phyloP scores from a whole-genome alignment of 64 coral and sea anemone species.

The Trachythela sp. region DNA sequence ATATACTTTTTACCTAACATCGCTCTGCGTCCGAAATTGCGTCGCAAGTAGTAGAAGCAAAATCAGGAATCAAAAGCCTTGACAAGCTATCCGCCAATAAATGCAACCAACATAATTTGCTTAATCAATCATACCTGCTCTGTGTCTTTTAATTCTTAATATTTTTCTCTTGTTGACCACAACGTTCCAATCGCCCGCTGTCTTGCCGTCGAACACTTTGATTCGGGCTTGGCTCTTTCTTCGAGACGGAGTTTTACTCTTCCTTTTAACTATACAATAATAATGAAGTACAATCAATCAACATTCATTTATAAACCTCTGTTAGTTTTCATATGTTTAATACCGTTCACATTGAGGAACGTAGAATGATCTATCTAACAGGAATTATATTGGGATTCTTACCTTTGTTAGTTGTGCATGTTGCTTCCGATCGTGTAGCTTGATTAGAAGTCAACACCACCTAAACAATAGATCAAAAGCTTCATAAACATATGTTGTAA shows the following conservation, averaged over 20 bases:
- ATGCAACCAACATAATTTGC: too few relatives aligned
- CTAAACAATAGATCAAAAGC: neutral
- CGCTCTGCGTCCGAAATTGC: too few relatives aligned
- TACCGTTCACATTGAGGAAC: neutral
- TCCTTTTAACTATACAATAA: neutral
- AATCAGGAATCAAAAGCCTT: too few relatives aligned
- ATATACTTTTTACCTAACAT: too few relatives aligned
- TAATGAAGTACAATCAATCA: neutral
- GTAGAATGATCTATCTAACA: neutral
- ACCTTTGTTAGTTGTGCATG: neutral
- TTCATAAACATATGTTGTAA: too few relatives aligned
- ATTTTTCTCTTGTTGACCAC: constrained; percentile 6
- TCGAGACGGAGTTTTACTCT: constrained; percentile 7
- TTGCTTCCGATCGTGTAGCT: neutral
- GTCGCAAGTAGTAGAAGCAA: too few relatives aligned
- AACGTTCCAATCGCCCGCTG: neutral
- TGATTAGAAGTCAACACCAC: neutral
- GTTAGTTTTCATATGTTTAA: too few relatives aligned
- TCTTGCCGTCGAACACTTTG: neutral
- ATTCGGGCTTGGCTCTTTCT: neutral
- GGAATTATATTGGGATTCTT: neutral
- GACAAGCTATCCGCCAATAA: too few relatives aligned
- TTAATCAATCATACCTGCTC: neutral
- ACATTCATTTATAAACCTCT: neutral
- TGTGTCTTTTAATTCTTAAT: neutral